Base-by-base conservation (phyloP, 2,888 invertebrate species). In the Acronicta psi region DNA sequence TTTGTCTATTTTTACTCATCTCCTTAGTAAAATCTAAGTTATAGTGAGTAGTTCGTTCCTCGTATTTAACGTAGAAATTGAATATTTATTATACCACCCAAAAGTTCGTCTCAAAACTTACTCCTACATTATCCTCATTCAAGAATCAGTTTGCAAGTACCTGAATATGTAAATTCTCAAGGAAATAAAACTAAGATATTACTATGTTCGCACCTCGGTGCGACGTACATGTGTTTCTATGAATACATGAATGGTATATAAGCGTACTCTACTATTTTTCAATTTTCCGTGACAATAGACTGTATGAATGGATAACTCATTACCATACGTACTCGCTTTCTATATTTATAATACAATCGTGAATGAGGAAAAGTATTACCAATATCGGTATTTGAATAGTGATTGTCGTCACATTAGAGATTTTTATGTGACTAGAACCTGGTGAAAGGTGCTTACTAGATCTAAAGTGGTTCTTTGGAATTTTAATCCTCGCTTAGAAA, bases 241-340 rank as follows among this genome's bases (percentile, higher is more conserved):
- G 91, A 91, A 91, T 93, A 91, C 75, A 91, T 93, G 91, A 92
- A 91, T 91, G 69, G 71, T 75, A 80, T 86, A 88, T 85, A 82
- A 59, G 56, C 59, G 47, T 83, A 82, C 81, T 78, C 77, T 82
- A 87, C 85, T 91, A 91, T 90, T 89, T 92, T 93, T 92, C 91
- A 91, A 93, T 93, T 93, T 93, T 92, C 92, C 89, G 85, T 85
- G 81, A 92, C 90, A 92, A 90, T 90, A 88, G 89, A 70, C 82
- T 68, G 73, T 79, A 54, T 82, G 89, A 86, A 90, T 89, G 84
- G 83, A 81, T 87, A 52, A 61, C 54, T 69, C 71, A 66, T 83
- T 82, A 91, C 87, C 79, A 78, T 90, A 89, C 59, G 54, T 61
- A 50, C 49, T 70, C 62, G 49, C 42, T 45, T 59, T 52, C 50